Conservation (phyloP, 2,113 vertebrate genomes). For the Choloepus hoffmanni region DNA sequence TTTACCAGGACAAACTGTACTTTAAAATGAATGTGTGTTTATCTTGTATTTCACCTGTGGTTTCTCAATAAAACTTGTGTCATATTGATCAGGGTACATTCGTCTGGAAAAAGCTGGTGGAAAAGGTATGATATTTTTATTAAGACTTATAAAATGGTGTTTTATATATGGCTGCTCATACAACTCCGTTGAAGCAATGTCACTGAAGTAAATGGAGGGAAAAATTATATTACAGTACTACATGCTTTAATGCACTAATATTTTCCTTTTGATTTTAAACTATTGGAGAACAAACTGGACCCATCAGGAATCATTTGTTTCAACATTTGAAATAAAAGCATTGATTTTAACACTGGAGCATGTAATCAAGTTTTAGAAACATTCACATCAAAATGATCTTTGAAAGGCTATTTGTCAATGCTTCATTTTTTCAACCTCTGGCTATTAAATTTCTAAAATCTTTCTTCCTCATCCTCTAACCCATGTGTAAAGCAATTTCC, state of each 20-base stretch:
- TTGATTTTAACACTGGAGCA: conserved; percentile 40
- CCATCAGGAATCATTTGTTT: conserved; percentile 60
- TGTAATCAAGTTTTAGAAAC: conserved; percentile 58
- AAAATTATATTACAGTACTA: conserved; percentile 24
- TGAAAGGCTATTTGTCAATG: conserved; percentile 58
- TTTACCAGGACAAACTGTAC: conserved; percentile 58
- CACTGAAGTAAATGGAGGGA: conserved; percentile 35
- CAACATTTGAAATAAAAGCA: conserved; percentile 44
- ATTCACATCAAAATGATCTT: conserved; percentile 31
- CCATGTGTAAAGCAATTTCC: conserved; percentile 44
- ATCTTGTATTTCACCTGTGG: not conserved
- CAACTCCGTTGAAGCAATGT: not conserved
- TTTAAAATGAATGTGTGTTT: conserved; percentile 56
- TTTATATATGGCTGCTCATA: not conserved
- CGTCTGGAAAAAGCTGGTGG: conserved; percentile 47
- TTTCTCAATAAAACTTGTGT: conserved; percentile 59
- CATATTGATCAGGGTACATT: not conserved
- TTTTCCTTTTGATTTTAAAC: conserved; percentile 67
- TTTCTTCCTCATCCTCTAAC: conserved; percentile 53
- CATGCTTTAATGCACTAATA: conserved; percentile 60
- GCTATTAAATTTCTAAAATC: conserved; percentile 48
- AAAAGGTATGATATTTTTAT: conserved; percentile 52
- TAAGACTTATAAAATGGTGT: conserved; percentile 57
- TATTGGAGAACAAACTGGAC: conserved; percentile 57
- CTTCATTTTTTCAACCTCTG: conserved; percentile 59